A percentile compares a stretch with the other conserved stretches of the same genome.
These are phyloP conservation scores for Anaspis maculata DNA, from an alignment of 2,888 invertebrate species.

Conservation along the genomic window DNA sequence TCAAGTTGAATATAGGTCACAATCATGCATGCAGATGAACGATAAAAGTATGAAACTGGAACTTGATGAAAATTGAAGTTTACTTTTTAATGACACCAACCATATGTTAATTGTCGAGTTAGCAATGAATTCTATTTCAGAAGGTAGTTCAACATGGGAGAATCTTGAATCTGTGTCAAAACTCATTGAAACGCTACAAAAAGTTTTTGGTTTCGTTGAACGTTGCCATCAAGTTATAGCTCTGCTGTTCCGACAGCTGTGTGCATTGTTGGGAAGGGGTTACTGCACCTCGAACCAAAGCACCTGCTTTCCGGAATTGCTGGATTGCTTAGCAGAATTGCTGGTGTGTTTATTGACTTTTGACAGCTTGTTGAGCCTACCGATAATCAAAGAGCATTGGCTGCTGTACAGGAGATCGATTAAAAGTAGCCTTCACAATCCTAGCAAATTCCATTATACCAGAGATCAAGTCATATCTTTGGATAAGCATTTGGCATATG, in stretches of 20 bases:
- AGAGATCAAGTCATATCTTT: slow-evolving; percentile 58
- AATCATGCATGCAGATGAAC: no score
- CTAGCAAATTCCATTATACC: slow-evolving; percentile 51
- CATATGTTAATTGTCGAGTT: slow-evolving; percentile 1
- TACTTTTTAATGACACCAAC: slow-evolving; percentile 3
- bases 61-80: slow-evolving; percentile 10
- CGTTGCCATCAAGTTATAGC: slow-evolving; percentile 64
- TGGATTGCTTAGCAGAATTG: slow-evolving; percentile 56
- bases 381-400: slow-evolving; percentile 62
- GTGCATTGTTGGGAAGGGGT: slow-evolving; percentile 55
- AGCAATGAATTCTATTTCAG: slow-evolving; percentile 14
- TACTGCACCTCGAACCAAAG: slow-evolving; percentile 29
- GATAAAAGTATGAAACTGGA: not conserved
- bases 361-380: slow-evolving; percentile 56
- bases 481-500: slow-evolving; percentile 60
- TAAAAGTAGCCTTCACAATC: slow-evolving; percentile 57
- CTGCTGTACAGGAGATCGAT: slow-evolving; percentile 66
- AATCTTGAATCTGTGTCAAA: slow-evolving; percentile 41
- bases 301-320: slow-evolving; percentile 35
- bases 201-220: slow-evolving; percentile 57
- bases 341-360: slow-evolving; percentile 58
- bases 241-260: slow-evolving; percentile 67
- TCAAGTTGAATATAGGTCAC: no score
- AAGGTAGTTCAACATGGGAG: slow-evolving; percentile 29
- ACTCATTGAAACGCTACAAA: slow-evolving; percentile 54